Evolutionary conservation across 2,888 invertebrate genomes (phyloP).

Genomic region (Cremastinae sp.): DNA sequence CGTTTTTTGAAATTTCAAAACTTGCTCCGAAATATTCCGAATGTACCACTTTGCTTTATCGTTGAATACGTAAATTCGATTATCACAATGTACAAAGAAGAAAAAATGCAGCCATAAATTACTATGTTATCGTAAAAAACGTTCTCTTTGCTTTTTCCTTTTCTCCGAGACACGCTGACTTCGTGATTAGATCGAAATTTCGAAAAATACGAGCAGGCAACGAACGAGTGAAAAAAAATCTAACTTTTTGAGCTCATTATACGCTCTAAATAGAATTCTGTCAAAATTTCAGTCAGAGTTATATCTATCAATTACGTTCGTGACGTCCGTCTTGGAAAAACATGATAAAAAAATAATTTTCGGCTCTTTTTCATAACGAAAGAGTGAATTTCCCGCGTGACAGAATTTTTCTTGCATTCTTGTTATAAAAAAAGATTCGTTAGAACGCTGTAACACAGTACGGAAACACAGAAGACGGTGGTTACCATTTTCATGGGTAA

Average conservation of each 20-base stretch:
- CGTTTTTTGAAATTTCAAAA: neutral
- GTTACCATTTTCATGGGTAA: constrained; percentile 79
- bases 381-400: constrained; percentile 34
- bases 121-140: constrained; percentile 15
- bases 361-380: constrained; percentile 18
- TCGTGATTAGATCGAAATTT: constrained; percentile 4
- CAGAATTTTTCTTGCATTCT: constrained; percentile 51
- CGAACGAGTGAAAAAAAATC: constrained; percentile 44
- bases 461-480: constrained; percentile 79
- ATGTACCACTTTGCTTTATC: constrained; percentile 22
- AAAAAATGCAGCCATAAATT: constrained; percentile 65
- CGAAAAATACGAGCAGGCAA: constrained; percentile 38
- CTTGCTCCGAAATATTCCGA: neutral
- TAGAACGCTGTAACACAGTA: constrained; percentile 79
- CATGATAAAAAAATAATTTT: neutral
- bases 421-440: constrained; percentile 78
- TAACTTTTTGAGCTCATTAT: constrained; percentile 17
- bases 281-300: neutral
- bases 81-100: constrained; percentile 72
- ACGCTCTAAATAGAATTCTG: neutral
- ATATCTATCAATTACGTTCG: neutral
- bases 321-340: neutral
- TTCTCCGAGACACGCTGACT: constrained; percentile 14
- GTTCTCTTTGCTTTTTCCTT: constrained; percentile 23
- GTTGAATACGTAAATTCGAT: constrained; percentile 65